These are phyloP conservation scores for Lagocephalus sceleratus DNA, from an alignment of 2,797 vertebrate species.

Conservation along the genomic window DNA sequence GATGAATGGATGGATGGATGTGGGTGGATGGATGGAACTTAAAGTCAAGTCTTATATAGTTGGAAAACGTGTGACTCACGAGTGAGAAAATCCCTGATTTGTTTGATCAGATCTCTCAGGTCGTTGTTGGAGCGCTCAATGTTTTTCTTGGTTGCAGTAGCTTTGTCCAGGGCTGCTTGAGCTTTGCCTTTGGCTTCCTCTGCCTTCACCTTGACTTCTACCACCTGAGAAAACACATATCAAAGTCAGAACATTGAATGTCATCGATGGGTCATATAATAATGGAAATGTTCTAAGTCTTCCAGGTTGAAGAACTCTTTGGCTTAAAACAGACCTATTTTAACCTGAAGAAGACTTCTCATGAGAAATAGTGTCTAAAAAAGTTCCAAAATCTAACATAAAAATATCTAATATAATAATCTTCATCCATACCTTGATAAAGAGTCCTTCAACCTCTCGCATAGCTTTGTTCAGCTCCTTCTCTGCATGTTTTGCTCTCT, in stretches of 20 bases:
- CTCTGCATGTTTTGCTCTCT: conserved; percentile 85
- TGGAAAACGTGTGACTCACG: conserved; percentile 77
- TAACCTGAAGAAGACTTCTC: too few species aligned
- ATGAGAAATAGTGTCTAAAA: too few species aligned
- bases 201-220: conserved; percentile 87
- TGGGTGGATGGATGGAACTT: too few species aligned
- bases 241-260: not conserved
- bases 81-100: conserved; percentile 91
- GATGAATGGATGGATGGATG: too few species aligned
- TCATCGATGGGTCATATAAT: too few species aligned
- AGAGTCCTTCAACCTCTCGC: conserved; percentile 82
- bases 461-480: conserved; percentile 86
- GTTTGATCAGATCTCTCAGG: conserved; percentile 91
- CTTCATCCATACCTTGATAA: conserved; percentile 72
- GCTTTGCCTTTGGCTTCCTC: conserved; percentile 85
- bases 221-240: conserved; percentile 72
- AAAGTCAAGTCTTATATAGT: not conserved
- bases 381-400: too few species aligned
- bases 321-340: too few species aligned
- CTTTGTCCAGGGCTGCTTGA: conserved; percentile 86
- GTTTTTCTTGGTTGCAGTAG: conserved; percentile 84
- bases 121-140: conserved; percentile 91
- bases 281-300: too few species aligned
- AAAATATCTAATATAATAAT: too few species aligned
- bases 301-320: too few species aligned